Conservation (phyloP, 2,113 vertebrate species). For the Pygoscelis adeliae region DNA sequence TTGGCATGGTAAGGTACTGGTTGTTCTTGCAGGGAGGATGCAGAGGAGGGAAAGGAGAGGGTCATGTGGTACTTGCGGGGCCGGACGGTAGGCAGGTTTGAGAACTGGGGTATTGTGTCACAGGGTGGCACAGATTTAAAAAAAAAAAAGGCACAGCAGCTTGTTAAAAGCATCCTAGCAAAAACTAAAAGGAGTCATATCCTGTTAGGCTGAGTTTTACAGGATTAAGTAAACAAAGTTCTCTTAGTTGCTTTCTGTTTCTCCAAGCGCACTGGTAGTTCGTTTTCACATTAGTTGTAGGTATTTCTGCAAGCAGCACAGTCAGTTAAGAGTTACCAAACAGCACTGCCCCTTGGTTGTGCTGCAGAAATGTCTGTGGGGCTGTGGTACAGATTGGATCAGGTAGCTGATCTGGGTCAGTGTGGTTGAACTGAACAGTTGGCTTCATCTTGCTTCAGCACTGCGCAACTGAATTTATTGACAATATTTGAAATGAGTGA, state of each 20-base stretch:
- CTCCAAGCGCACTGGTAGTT: background rate
- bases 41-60: accelerated
- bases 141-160: background rate
- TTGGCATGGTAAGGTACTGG: background rate
- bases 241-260: background rate
- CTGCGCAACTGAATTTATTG: background rate
- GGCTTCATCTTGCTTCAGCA: background rate
- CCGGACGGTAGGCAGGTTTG: background rate
- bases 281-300: accelerated
- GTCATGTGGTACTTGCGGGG: background rate
- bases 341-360: background rate
- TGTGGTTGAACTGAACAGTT: background rate
- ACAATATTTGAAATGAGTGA: background rate
- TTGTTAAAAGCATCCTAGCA: background rate
- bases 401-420: background rate
- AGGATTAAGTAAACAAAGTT: background rate
- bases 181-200: background rate
- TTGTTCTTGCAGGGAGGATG: background rate
- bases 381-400: background rate
- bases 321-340: background rate
- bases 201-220: background rate
- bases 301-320: background rate
- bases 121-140: background rate
- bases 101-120: background rate
- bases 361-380: background rate